Base-by-base conservation (phyloP, 2,113 vertebrate genomes). In the Meriones unguiculatus region DNA sequence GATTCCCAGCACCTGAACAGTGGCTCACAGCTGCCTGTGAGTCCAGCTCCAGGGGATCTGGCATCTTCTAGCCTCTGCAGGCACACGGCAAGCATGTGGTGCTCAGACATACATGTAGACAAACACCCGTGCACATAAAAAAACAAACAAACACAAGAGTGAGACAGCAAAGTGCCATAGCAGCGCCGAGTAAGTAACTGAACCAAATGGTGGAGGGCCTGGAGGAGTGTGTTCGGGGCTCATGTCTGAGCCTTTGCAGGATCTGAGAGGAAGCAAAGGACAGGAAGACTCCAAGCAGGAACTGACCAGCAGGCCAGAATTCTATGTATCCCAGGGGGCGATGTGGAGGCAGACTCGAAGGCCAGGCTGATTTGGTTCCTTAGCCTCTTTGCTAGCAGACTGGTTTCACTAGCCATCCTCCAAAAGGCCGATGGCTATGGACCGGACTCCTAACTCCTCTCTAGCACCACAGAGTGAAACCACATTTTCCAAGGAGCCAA, bases 321-420 rank as follows among this genome's bases (percentile, higher is more conserved):
- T 73, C 82, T 57, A 82, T 14, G 35, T 24, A 75, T 95, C 95
- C 95, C 93, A 70, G 35, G 89, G 75, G 95, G 93, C 84, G 22
- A 46, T 93, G 87, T 90, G 75, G 87, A 91, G 73, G 87, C 62
- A 89, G 94, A 88, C 35, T 64, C 52, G 89, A 76, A 76, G 59
- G 59, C 7, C 8, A 89, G 52, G 38, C 38, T 35, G 41, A 57
- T 6, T 64, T 28, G 50, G 46, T 12, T 73, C 52, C 35, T 41
- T 52, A 67, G n/a, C 54, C 69, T n/a, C 6, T 35, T 28, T 65
- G 75, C 41, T 57, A 57, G 77, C 2, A 25, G 57, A 77, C 35
- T 41, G 78, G 76, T 91, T 50, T 95, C 24, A 4, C 46, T 73
- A 25, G 72, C 25, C 24, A 41, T 38, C 22, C 9, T 92, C 54